Evolutionary conservation across 2,888 invertebrate species (phyloP).

Genomic region (Ochlodes sylvanus): DNA sequence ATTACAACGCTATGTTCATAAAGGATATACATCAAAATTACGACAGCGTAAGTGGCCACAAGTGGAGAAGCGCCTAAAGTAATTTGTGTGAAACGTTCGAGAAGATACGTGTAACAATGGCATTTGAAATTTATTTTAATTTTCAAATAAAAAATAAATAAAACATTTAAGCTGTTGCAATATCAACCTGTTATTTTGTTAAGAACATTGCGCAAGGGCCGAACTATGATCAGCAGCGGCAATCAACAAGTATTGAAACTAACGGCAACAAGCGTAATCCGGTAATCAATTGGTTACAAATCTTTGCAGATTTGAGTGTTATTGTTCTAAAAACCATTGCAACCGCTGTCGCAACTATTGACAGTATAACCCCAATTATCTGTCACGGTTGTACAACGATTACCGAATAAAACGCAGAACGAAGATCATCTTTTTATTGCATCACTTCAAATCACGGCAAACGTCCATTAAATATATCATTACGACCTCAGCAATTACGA

Average conservation of each 20-base stretch:
- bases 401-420: conserved; percentile 16
- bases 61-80: not conserved
- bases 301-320: conserved; percentile 19
- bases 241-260: conserved; percentile 42
- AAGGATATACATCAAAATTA: conserved; percentile 63
- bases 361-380: conserved; percentile 7
- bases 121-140: not conserved
- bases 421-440: conserved; percentile 25
- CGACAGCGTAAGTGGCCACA: conserved; percentile 49
- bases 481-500: conserved; percentile 50
- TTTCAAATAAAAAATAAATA: conserved; percentile 5
- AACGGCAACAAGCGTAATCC: conserved; percentile 38
- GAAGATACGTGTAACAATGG: not conserved
- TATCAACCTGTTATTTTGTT: conserved; percentile 54
- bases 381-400: conserved; percentile 11
- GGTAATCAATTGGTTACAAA: conserved; percentile 44
- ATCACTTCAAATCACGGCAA: conserved; percentile 45
- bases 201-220: conserved; percentile 42
- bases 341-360: conserved; percentile 19
- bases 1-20: conserved; percentile 48
- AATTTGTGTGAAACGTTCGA: not conserved
- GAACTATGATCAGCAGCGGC: conserved; percentile 42
- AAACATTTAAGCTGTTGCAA: conserved; percentile 43
- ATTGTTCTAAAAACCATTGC: conserved; percentile 37
- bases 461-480: conserved; percentile 47